Evolutionary conservation across 2,888 invertebrate genomes (phyloP), one percentile per base, ranked within the genome.

Genomic region (Hydraecia micacea): DNA sequence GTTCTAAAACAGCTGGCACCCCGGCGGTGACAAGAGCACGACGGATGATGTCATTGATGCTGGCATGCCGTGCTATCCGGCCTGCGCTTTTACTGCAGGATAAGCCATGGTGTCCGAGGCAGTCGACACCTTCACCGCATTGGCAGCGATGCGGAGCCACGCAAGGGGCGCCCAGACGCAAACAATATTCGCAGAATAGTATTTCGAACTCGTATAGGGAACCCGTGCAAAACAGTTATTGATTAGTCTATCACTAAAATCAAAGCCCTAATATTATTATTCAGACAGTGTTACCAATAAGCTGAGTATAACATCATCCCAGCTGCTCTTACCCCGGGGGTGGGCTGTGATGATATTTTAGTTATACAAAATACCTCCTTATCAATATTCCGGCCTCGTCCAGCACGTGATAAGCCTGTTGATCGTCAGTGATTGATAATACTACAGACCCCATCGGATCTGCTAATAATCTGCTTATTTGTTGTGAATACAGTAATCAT

Each of bases 351-450:
- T 73, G 42, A 86, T 86, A 87, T 76, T 87, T 81, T 82, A 80
- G 75, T 42, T 70, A 78, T 49, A 76, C 85, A 86, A 86, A 86
- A 87, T 84, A 87, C 73, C 62, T 39, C 36, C 65, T 25, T 25
- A 76, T 87, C 76, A 80, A 65, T 82, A 86, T 86, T 81, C 86
- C 9, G 13, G 2, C 2, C 62, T n/a, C 49, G 76, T 62, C 4
- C 0, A 11, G 28, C 11, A 79, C 87, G 86, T 86, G 87, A 81
- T 75, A 18, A 67, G 87, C 75, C 49, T 86, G 69, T 70, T 75
- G 79, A 86, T 76, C 39, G 63, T 46, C 62, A 63, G 32, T 87
- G 77, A 87, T 87, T 87, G 77, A 81, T 87, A 81, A 69, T 75
- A 70, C 39, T 76, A 49, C 74, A 66, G 49, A 62, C 68, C 63